Conservation (phyloP, 2,888 invertebrate genomes). For the Brachyptera putata region DNA sequence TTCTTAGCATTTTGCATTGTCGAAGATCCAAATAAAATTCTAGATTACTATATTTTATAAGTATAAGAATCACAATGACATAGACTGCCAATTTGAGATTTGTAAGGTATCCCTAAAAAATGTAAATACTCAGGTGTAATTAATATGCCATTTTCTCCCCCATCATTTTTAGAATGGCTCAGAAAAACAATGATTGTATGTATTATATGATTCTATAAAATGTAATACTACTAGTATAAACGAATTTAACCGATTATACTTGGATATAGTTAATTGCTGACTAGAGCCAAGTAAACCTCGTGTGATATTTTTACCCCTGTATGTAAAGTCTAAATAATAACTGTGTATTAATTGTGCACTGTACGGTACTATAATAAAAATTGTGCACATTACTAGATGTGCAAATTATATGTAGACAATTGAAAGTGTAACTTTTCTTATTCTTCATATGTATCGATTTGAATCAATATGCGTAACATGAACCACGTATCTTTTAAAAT, state of each 20-base stretch:
- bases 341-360: constrained; percentile 7
- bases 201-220: neutral
- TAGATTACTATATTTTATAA: constrained; percentile 9
- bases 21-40: too few relatives aligned
- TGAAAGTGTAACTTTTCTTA: too few relatives aligned
- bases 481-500: too few relatives aligned
- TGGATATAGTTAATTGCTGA: too few relatives aligned
- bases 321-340: neutral
- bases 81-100: constrained; percentile 4
- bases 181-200: neutral
- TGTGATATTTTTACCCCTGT: constrained; percentile 9
- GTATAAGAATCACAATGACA: neutral
- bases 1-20: too few relatives aligned
- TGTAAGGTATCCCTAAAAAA: neutral
- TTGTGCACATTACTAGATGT: constrained; percentile 4
- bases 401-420: constrained; percentile 1
- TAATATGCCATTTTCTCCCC: constrained; percentile 1
- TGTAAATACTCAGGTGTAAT: constrained; percentile 14
- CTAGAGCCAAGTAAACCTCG: neutral
- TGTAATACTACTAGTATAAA: too few relatives aligned
- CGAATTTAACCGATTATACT: too few relatives aligned
- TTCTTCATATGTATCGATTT: too few relatives aligned
- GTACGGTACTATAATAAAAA: constrained; percentile 1
- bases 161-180: neutral
- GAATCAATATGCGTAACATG: too few relatives aligned